Base-by-base conservation (phyloP, 2,888 invertebrate genomes). In the Lymantria monacha region DNA sequence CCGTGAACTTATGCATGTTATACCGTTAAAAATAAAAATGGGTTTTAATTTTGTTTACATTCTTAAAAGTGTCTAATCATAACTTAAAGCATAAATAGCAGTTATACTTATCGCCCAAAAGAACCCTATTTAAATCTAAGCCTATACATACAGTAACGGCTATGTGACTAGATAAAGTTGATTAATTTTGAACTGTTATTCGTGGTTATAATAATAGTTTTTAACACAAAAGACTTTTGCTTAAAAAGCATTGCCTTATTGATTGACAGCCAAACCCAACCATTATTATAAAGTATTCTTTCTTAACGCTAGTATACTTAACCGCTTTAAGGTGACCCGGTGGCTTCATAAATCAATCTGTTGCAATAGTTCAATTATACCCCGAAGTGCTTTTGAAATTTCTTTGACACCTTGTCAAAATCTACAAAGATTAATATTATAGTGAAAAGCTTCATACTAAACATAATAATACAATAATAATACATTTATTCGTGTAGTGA, bases 311-410 rank as follows among this genome's bases (percentile, higher is more conserved):
- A 44, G 45, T 48, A 43, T 33, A 43, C 30, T 48, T 12, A 44
- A 49, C 30, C 43, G 30, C 43, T 46, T 41, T 50, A 65, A 61
- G 58, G 65, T 64, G 60, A 60, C 55, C 53, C 22, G 31, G 10
- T 12, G 33, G 51, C 10, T 64, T 63, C 58, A 65, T 63, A 63
- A 69, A 65, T 69, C 65, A 69, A 55, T 42, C 46, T 38, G 42
- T 22, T 59, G 59, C 49, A 57, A 48, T 40, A 37, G 40, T 51
- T 45, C 42, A 50, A 46, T 46, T 47, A 46, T 48, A 41, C 36
- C 30, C 7, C 37, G 14, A 37, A 46, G 47, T 44, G 38, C 43
- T 40, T 49, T 55, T 44, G 49, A 55, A 42, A 65, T 57, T 59
- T 45, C 48, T 57, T 65, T 61, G 53, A 59, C 50, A 48, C 59